Evolutionary conservation across 1,140 invertebrate genomes (phyloP).

Genomic region (Chironomus striatipennis): DNA sequence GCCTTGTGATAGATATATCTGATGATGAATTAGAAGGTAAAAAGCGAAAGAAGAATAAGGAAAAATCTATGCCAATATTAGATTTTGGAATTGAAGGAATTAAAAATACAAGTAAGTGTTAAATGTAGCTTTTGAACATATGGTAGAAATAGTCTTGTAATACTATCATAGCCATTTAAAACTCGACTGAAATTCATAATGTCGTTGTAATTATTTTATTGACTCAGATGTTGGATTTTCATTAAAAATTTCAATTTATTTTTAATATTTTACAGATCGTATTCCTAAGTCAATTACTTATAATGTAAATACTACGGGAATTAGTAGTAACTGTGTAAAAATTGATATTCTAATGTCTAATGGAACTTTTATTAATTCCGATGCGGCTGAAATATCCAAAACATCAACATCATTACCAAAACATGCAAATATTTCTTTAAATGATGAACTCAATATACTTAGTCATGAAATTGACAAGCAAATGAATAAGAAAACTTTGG

Average conservation of each 20-base stretch:
- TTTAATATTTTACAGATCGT: constrained; percentile 1
- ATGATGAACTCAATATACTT: neutral
- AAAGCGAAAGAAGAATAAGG: neutral
- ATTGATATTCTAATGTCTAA: neutral
- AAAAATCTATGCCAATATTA: neutral
- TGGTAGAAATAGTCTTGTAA: no score
- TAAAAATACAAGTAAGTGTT: neutral
- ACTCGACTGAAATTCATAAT: neutral
- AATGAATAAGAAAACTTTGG: neutral
- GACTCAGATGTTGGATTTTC: no score
- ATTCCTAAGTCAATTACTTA: neutral
- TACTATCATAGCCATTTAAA: neutral
- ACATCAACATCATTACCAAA: neutral
- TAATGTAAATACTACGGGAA: neutral
- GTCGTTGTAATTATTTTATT: no score
- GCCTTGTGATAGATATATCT: neutral
- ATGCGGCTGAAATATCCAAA: neutral
- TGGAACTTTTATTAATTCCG: neutral
- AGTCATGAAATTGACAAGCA: constrained; percentile 8
- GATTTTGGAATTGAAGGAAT: neutral
- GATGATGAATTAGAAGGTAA: neutral
- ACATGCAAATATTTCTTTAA: neutral
- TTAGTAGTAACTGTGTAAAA: neutral
- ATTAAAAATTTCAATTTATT: no score
- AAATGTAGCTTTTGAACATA: no score